Conservation (phyloP, 2,888 invertebrate genomes). For the Plebejus melissa region DNA sequence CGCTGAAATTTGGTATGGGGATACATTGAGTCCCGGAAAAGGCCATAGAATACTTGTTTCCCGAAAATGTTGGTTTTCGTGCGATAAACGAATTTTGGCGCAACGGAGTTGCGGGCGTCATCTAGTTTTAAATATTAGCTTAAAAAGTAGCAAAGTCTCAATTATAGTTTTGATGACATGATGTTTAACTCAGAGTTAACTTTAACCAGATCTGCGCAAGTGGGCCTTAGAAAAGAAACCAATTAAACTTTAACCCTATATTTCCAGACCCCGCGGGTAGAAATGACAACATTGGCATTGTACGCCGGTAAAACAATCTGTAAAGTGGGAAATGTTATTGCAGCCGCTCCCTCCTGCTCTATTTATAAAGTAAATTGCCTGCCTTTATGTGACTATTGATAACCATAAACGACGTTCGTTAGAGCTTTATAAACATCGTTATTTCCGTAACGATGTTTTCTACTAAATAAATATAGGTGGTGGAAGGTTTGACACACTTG, state of each 20-base stretch:
- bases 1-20: too few species aligned
- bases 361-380: conserved; percentile 73
- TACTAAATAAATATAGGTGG: neutral
- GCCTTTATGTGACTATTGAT: conserved; percentile 51
- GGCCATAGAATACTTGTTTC: too few species aligned
- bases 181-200: too few species aligned
- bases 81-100: too few species aligned
- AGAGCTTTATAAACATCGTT: conserved; percentile 27
- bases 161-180: too few species aligned
- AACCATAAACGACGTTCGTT: conserved; percentile 47
- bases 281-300: conserved; percentile 24
- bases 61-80: too few species aligned
- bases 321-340: conserved; percentile 65
- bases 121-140: too few species aligned
- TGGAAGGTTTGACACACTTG: conserved; percentile 19
- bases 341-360: conserved; percentile 65
- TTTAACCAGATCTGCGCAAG: too few species aligned
- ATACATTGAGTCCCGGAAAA: too few species aligned
- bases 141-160: too few species aligned
- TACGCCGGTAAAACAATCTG: conserved; percentile 54
- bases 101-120: too few species aligned
- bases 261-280: neutral
- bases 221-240: neutral
- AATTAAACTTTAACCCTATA: neutral
- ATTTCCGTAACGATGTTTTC: conserved; percentile 15